These are phyloP conservation scores for Cetonia aurata DNA, from an alignment of 2,888 invertebrate species.

Conservation along the genomic window DNA sequence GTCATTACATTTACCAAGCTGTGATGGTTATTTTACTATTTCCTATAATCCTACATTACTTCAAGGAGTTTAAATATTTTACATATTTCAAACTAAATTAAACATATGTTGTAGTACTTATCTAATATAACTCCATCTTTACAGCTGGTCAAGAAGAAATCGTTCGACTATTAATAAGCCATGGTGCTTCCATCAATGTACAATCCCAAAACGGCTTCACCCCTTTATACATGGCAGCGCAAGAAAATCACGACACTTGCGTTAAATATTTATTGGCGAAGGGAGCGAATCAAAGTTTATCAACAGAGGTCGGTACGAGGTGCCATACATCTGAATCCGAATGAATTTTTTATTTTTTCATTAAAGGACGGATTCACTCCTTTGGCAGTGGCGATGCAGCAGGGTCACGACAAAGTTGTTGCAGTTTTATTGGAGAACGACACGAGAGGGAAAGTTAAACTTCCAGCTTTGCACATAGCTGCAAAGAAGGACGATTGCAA, in stretches of 20 bases:
- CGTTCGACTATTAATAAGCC: conserved; percentile 89
- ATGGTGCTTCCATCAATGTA: conserved; percentile 95
- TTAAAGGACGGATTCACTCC: conserved; percentile 96
- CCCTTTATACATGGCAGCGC: conserved; percentile 98
- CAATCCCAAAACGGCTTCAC: conserved; percentile 98
- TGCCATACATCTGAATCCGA: background rate
- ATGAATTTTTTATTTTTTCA: conserved; percentile 30
- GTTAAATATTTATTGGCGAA: conserved; percentile 92
- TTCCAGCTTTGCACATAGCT: conserved; percentile 97
- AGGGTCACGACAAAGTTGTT: conserved; percentile 97
- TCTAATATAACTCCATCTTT: conserved; percentile 43
- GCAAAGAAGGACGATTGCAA: conserved; percentile 99
- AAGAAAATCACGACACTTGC: conserved; percentile 94
- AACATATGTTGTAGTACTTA: no score
- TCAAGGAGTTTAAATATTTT: no score
- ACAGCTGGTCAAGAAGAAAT: conserved; percentile 94
- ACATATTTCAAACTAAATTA: no score
- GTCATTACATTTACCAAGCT: no score
- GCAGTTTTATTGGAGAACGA: conserved; percentile 96
- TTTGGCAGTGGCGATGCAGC: conserved; percentile 98
- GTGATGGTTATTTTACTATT: no score
- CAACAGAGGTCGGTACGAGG: conserved; percentile 83
- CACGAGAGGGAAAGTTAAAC: conserved; percentile 93
- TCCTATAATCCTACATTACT: no score
- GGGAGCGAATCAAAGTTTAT: conserved; percentile 95